Conservation (phyloP, 2,113 vertebrate species). For the human (Homo sapiens) region GRCh38 chrX:6350001-6350500, state of each 20-base stretch:
- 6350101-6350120: too few relatives aligned
- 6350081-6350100: fast-evolving
- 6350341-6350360: background rate
- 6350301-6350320: too few relatives aligned
- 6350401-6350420: too few relatives aligned
- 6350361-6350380: fast-evolving
- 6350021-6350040: background rate
- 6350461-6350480: too few relatives aligned
- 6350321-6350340: fast-evolving
- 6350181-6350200: fast-evolving
- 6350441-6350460: background rate
- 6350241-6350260: background rate
- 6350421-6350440: too few relatives aligned
- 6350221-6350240: background rate
- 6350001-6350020: background rate
- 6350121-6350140: fast-evolving
- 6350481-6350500: too few relatives aligned
- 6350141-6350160: fast-evolving
- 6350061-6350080: background rate
- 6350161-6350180: background rate
- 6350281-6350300: background rate
- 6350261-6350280: background rate
- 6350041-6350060: background rate
- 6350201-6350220: background rate
- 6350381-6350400: fast-evolving